Evolutionary conservation across 2,797 vertebrate species (phyloP), one percentile per base, ranked within the genome.

Genomic region (Xiphophorus birchmanni): DNA sequence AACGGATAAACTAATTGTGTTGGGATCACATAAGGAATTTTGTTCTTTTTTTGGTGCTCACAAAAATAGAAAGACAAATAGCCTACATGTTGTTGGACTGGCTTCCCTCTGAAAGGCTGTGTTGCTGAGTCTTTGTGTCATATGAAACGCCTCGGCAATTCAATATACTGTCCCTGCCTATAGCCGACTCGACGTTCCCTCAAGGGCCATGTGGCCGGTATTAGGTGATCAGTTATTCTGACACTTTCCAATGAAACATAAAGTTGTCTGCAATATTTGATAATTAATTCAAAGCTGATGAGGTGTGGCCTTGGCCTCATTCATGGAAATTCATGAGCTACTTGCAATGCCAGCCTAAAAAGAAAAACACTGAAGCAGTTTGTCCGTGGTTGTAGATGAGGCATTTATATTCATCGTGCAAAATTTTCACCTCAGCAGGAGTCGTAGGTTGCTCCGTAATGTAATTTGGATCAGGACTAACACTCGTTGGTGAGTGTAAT

Each of bases 151-250:
- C 84, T 21, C 76, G 89, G 80, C 91, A 77, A 92, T 92, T 91
- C 92, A 91, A 91, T 91, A 86, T 91, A 87, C 80, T 85, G 89
- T 91, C 89, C 86, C 87, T 80, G 86, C 89, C 83, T 86, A 85
- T 92, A 89, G 93, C 85, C 80, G 89, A 90, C 91, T 92, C 89
- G 74, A 82, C 83, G 71, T 52, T 84, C 88, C 92, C 92, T 87
- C 5, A 82, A 73, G 90, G 90, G 88, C 81, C 50, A 54, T 86
- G 86, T 82, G 90, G 86, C 87, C 76, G 76, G 84, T 90, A 93
- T 93, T 93, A 89, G 89, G 79, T 88, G 90, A 94, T 93, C 92
- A 89, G 74, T 93, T 94, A 94, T 90, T 87, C 82, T 93, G 93
- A 88, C 89, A 88, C 87, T 87, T 76, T 63, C 82, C 88, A 92